These are phyloP conservation scores for Aphis gossypii DNA, from an alignment of 1,140 invertebrate species.

Conservation along the genomic window DNA sequence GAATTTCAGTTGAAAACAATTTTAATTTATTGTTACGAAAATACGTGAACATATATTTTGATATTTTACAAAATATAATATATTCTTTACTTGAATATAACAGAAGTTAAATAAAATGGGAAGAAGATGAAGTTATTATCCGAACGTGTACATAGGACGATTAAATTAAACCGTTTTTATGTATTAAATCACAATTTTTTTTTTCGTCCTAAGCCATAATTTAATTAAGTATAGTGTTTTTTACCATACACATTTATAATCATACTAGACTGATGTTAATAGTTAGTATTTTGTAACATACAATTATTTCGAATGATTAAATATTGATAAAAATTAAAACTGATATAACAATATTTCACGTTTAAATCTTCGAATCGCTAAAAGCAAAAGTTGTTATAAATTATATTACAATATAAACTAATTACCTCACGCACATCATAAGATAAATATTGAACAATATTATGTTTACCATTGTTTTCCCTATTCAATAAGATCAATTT, in stretches of 20 bases:
- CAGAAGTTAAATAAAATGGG: background rate
- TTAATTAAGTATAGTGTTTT: background rate
- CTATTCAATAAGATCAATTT: background rate
- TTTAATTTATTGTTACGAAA: too few relatives aligned
- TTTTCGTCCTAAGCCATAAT: background rate
- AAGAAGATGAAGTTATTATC: background rate
- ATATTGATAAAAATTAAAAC: background rate
- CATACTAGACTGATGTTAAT: background rate
- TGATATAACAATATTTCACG: background rate
- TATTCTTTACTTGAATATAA: background rate
- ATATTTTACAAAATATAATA: too few relatives aligned
- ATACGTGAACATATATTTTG: too few relatives aligned
- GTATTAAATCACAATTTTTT: background rate
- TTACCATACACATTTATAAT: background rate
- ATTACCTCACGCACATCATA: too few relatives aligned
- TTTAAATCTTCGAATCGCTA: background rate
- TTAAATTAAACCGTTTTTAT: background rate
- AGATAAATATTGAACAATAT: background rate
- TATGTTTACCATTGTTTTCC: background rate
- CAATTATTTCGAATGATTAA: background rate
- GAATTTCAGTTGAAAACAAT: too few relatives aligned
- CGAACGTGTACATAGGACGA: background rate
- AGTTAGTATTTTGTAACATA: background rate
- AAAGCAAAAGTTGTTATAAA: background rate
- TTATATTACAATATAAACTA: background rate